These are phyloP conservation scores for Amorpha juglandis DNA, from an alignment of 2,888 invertebrate genomes.

Conservation along the genomic window DNA sequence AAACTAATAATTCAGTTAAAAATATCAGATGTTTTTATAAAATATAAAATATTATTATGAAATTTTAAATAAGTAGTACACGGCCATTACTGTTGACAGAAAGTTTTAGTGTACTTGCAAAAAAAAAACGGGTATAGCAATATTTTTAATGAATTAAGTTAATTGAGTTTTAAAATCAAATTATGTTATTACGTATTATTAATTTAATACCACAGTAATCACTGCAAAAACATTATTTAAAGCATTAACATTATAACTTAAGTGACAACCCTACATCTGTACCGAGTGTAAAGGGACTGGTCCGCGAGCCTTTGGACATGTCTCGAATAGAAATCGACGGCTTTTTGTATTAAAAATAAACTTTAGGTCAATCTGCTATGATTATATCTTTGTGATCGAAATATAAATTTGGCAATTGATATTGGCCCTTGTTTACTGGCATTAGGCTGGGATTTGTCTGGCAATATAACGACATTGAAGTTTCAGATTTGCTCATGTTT, in stretches of 20 bases:
- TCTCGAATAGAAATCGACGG: constrained; percentile 57
- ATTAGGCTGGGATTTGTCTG: constrained; percentile 24
- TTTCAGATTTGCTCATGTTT: neutral
- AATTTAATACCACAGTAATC: too few species aligned
- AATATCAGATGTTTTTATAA: too few species aligned
- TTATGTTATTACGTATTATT: too few species aligned
- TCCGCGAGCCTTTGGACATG: constrained; percentile 50
- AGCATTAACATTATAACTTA: neutral
- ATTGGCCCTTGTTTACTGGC: constrained; percentile 22
- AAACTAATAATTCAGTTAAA: too few species aligned
- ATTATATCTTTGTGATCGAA: constrained; percentile 46
- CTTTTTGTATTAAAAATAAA: constrained; percentile 61
- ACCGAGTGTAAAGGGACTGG: constrained; percentile 33
- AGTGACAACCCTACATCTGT: constrained; percentile 23
- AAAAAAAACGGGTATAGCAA: too few species aligned
- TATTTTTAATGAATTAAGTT: too few species aligned
- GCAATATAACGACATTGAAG: neutral
- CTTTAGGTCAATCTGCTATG: constrained; percentile 46
- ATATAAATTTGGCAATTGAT: constrained; percentile 39
- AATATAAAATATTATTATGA: too few species aligned
- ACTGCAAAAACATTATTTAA: neutral
- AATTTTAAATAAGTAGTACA: too few species aligned
- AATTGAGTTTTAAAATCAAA: too few species aligned
- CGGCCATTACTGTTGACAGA: too few species aligned
- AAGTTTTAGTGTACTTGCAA: too few species aligned